Conservation (phyloP, 35 echinoderm and acorn worm species). For the Anneissia japonica region DNA sequence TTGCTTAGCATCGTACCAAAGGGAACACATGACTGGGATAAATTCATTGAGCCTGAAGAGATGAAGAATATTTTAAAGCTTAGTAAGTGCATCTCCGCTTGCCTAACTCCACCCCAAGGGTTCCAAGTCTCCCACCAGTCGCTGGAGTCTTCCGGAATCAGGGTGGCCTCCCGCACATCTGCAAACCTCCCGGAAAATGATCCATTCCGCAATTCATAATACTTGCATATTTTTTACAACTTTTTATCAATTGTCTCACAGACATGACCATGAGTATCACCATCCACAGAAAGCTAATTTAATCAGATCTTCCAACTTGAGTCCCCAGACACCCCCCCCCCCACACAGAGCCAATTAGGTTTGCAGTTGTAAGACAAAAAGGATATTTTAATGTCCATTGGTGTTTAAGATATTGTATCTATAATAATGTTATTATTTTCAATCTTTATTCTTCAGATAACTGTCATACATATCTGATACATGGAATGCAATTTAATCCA, state of each 20-base stretch:
- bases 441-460: conserved; percentile 69
- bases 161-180: neutral
- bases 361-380: too few species aligned
- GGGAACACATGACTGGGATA: conserved; percentile 89
- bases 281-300: too few species aligned
- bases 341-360: neutral
- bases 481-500: conserved; percentile 79
- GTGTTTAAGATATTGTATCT: neutral
- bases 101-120: neutral
- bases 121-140: neutral
- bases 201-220: neutral
- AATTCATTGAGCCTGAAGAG: conserved; percentile 66
- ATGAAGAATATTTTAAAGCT: conserved; percentile 43
- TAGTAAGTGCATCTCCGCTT: conserved; percentile 48
- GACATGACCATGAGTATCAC: neutral
- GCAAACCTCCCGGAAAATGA: neutral
- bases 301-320: too few species aligned
- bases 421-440: too few species aligned
- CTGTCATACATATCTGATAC: conserved; percentile 32
- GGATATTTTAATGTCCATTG: neutral
- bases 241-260: neutral
- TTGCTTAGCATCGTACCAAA: conserved; percentile 50
- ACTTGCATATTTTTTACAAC: neutral
- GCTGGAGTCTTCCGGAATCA: neutral
- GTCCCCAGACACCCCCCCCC: too few species aligned